Percentiles rank a stretch among this genome's conserved stretches.
Conservation (phyloP, 2,113 vertebrate species). For the Caretta caretta region DNA sequence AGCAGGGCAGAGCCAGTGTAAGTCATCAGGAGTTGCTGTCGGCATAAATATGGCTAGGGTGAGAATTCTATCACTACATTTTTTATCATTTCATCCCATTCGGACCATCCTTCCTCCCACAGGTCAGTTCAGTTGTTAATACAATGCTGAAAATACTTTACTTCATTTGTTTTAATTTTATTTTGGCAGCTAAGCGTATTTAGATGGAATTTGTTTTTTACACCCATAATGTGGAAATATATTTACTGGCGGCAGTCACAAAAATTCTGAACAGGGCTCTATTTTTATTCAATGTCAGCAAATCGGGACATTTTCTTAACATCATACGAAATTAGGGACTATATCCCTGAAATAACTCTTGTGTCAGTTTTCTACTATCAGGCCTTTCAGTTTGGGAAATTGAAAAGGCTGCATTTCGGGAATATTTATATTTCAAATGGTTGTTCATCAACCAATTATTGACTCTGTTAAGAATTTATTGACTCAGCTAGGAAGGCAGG, state of each 20-base stretch:
- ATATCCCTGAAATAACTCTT: background rate
- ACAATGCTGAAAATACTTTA: background rate
- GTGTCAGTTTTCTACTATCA: background rate
- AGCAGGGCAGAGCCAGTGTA: too few relatives aligned
- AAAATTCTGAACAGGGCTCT: background rate
- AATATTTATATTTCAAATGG: background rate
- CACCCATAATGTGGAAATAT: background rate
- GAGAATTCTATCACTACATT: background rate
- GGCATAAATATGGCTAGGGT: background rate
- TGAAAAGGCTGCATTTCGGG: background rate
- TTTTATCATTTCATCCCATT: background rate
- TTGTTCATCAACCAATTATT: background rate
- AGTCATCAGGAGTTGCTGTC: background rate
- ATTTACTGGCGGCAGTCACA: background rate
- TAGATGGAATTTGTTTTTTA: rapidly evolving
- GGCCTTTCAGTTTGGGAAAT: background rate
- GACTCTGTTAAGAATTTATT: background rate
- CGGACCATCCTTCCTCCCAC: background rate
- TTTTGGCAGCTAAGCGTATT: background rate
- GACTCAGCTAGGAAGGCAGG: background rate
- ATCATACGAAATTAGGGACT: background rate
- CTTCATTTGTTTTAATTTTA: background rate
- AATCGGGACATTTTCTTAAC: background rate
- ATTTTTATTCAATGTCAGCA: background rate
- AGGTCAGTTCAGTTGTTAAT: background rate